Evolutionary conservation across 2,888 invertebrate genomes (phyloP).

Genomic region (Apotomis betuletana): DNA sequence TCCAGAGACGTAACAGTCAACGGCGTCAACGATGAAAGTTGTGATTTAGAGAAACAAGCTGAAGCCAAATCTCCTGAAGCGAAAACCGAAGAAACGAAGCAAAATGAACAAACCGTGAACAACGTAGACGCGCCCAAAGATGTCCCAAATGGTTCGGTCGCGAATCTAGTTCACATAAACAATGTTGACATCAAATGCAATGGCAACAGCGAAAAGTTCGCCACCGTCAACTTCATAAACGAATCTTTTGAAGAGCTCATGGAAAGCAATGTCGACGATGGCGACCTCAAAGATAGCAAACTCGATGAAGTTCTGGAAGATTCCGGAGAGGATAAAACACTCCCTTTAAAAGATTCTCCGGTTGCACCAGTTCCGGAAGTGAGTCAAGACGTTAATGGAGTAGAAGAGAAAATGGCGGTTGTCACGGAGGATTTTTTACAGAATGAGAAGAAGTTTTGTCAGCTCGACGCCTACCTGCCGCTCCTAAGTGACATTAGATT

Average conservation of each 20-base stretch:
- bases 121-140: constrained; percentile 21
- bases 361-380: constrained; percentile 42
- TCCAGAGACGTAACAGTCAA: constrained; percentile 43
- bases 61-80: constrained; percentile 27
- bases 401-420: constrained; percentile 55
- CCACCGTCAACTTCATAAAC: constrained; percentile 71
- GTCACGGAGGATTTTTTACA: constrained; percentile 75
- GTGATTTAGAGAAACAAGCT: constrained; percentile 29
- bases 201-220: constrained; percentile 67
- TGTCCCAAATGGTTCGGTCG: constrained; percentile 45
- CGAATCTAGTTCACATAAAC: constrained; percentile 36
- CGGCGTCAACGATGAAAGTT: constrained; percentile 43
- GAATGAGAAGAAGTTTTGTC: constrained; percentile 79
- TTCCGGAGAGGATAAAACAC: constrained; percentile 17
- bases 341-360: constrained; percentile 18
- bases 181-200: constrained; percentile 55
- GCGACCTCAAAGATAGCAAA: constrained; percentile 60
- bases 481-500: constrained; percentile 76
- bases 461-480: constrained; percentile 67
- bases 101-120: constrained; percentile 16
- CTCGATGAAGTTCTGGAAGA: constrained; percentile 45
- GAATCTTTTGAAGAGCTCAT: constrained; percentile 75
- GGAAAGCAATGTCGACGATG: constrained; percentile 77
- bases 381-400: constrained; percentile 49
- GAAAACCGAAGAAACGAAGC: constrained; percentile 3